Evolutionary conservation across 2,797 vertebrate species (phyloP).

Genomic region (Rhinella marina): DNA sequence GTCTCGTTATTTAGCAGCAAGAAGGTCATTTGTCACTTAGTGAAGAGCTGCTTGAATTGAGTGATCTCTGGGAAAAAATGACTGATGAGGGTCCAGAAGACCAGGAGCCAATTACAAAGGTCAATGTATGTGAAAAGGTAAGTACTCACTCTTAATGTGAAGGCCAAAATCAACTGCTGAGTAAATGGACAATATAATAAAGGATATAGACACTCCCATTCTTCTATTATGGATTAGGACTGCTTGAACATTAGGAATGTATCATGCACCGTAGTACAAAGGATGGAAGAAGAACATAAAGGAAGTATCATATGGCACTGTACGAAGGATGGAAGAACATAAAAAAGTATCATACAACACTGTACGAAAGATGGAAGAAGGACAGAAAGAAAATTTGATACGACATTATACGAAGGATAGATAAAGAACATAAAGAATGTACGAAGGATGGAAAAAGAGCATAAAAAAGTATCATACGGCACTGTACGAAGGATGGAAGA

Average conservation of each 20-base stretch:
- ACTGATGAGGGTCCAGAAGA: constrained; percentile 35
- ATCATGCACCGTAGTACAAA: not conserved
- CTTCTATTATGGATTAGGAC: not conserved
- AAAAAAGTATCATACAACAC: no score
- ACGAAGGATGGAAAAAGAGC: no score
- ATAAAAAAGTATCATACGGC: no score
- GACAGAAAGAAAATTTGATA: no score
- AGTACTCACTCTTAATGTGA: constrained; percentile 7
- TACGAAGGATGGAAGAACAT: no score
- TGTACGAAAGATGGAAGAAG: no score
- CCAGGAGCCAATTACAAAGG: constrained; percentile 50
- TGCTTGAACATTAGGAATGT: not conserved
- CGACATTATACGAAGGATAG: no score
- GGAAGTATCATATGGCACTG: no score
- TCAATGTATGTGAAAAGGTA: constrained; percentile 23
- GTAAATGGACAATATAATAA: not conserved
- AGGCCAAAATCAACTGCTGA: not conserved
- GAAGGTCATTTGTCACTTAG: constrained; percentile 51
- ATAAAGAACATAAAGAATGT: no score
- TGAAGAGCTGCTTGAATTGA: constrained; percentile 21
- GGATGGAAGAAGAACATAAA: no score
- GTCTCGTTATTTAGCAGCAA: constrained; percentile 45
- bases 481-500: no score
- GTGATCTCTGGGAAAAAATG: constrained; percentile 33
- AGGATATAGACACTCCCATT: not conserved